phyloP scores from a whole-genome alignment of 2,888 invertebrate genomes.

The Drosophila robusta region DNA sequence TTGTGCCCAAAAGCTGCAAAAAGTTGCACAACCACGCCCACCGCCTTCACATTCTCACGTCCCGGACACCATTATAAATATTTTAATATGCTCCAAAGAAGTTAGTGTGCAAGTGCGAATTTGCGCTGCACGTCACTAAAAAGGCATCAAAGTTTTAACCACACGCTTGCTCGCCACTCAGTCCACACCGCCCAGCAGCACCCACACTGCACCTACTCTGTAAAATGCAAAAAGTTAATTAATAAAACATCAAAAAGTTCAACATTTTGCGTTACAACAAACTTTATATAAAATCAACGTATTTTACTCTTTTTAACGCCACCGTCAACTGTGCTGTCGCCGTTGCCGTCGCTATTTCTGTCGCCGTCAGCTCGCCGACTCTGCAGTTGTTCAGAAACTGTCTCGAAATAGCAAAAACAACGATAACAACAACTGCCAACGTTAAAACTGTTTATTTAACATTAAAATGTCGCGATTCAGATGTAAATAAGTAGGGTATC shows the following conservation, averaged over 20 bases:
- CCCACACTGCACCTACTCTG: constrained; percentile 7
- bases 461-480: constrained; percentile 38
- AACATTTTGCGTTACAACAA: constrained; percentile 75
- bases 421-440: constrained; percentile 19
- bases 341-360: constrained; percentile 9
- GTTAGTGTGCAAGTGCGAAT: constrained; percentile 41
- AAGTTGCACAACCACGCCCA: constrained; percentile 36
- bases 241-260: constrained; percentile 81
- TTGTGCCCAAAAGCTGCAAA: constrained; percentile 45
- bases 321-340: constrained; percentile 21
- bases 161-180: constrained; percentile 55
- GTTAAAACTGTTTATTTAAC: constrained; percentile 60
- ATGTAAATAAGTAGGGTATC: constrained; percentile 17
- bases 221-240: constrained; percentile 77
- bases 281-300: constrained; percentile 79
- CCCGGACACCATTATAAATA: constrained; percentile 61
- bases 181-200: constrained; percentile 4
- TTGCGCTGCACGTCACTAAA: constrained; percentile 72
- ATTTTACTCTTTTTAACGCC: constrained; percentile 69
- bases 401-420: constrained; percentile 30
- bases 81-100: constrained; percentile 70
- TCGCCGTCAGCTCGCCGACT: constrained; percentile 38
- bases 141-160: constrained; percentile 79
- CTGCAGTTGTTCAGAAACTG: constrained; percentile 51
- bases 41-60: neutral